phyloP scores from a whole-genome alignment of 2,888 invertebrate species.

The Unio delphinus region DNA sequence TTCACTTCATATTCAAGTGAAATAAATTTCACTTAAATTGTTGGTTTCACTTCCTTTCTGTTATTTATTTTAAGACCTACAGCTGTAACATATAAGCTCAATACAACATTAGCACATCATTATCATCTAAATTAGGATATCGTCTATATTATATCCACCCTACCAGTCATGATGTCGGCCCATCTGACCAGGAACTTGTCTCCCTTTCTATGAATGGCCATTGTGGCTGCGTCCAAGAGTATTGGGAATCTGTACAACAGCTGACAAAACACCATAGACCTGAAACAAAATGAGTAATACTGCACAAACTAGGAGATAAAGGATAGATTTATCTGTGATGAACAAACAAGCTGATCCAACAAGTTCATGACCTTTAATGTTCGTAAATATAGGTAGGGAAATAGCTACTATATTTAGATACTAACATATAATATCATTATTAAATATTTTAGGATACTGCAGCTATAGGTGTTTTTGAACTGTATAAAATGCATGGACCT shows the following conservation, averaged over 20 bases:
- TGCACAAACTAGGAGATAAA: not conserved
- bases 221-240: conserved; percentile 61
- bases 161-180: conserved; percentile 66
- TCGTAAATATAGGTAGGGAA: too few relatives aligned
- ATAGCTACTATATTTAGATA: too few relatives aligned
- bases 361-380: too few relatives aligned
- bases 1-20: too few relatives aligned
- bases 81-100: not conserved
- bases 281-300: conserved; percentile 8
- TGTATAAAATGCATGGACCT: too few relatives aligned
- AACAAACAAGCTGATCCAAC: too few relatives aligned
- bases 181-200: conserved; percentile 57
- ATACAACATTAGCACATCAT: not conserved
- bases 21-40: too few relatives aligned
- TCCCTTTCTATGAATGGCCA: conserved; percentile 56
- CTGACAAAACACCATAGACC: conserved; percentile 59
- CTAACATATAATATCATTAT: too few relatives aligned
- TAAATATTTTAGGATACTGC: too few relatives aligned
- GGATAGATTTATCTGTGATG: not conserved
- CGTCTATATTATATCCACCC: not conserved
- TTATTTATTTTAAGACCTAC: too few relatives aligned
- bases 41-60: too few relatives aligned
- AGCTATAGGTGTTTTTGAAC: too few relatives aligned
- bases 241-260: conserved; percentile 58
- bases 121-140: not conserved